phyloP scores from a whole-genome alignment of 2,113 vertebrate genomes.

The Scomber scombrus region DNA sequence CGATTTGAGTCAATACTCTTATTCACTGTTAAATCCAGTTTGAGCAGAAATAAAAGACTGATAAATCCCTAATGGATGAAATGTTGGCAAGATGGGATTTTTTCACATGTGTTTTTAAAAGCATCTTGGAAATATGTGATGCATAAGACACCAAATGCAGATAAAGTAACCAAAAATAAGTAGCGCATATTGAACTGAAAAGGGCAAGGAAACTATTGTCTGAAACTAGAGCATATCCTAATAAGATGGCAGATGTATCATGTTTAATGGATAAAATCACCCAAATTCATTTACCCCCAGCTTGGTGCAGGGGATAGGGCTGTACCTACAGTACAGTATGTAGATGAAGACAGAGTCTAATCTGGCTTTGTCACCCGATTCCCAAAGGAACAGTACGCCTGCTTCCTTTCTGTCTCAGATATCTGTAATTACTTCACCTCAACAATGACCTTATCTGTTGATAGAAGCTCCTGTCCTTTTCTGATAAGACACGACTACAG shows the following conservation, averaged over 20 bases:
- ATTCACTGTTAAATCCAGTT: conserved; percentile 31
- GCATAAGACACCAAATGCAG: background rate
- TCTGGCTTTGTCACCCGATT: conserved; percentile 59
- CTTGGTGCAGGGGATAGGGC: conserved; percentile 18
- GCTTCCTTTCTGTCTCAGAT: conserved; percentile 54
- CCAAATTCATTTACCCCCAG: conserved; percentile 62
- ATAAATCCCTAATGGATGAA: conserved; percentile 13
- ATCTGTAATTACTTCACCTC: conserved; percentile 73
- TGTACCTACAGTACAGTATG: conserved; percentile 55
- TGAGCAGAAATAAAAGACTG: conserved; percentile 1
- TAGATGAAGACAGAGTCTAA: conserved; percentile 66
- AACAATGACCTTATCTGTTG: conserved; percentile 69
- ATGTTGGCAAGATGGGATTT: background rate
- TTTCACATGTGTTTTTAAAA: background rate
- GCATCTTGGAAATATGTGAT: background rate
- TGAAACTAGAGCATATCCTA: conserved; percentile 69
- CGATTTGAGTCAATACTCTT: conserved; percentile 22
- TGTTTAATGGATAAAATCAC: conserved; percentile 78
- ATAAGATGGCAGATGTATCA: conserved; percentile 68
- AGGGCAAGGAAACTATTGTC: conserved; percentile 10
- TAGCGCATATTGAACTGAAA: conserved; percentile 25
- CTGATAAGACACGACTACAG: conserved; percentile 58
- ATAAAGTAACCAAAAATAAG: conserved; percentile 26
- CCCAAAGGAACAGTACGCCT: conserved; percentile 36
- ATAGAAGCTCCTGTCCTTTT: conserved; percentile 53